These are phyloP conservation scores for Phoebastria nigripes DNA, from an alignment of 2,797 vertebrate genomes.

Conservation along the genomic window DNA sequence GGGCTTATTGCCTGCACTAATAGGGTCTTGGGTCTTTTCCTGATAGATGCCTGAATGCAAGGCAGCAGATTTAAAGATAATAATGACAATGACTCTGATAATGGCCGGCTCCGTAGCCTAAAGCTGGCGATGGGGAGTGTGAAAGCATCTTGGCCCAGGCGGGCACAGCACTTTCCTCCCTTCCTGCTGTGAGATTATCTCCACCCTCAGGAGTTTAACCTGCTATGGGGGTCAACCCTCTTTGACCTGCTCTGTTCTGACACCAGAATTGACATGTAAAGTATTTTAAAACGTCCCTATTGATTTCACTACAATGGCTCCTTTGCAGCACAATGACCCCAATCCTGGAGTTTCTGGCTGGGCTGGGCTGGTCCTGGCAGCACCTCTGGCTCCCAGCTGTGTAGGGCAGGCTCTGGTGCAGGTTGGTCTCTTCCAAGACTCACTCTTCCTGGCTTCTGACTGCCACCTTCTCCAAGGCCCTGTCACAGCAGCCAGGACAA, in stretches of 20 bases:
- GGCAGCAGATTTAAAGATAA: conserved; percentile 71
- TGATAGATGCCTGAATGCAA: conserved; percentile 70
- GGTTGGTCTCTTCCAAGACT: not conserved
- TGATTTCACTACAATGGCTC: conserved; percentile 21
- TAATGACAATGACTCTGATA: conserved; percentile 75
- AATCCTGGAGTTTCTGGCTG: not conserved
- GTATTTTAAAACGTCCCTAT: conserved; percentile 2
- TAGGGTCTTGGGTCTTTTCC: conserved; percentile 57
- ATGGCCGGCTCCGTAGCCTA: conserved; percentile 61
- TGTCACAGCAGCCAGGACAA: not conserved
- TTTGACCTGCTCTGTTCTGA: conserved; percentile 46
- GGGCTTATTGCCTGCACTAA: conserved; percentile 52
- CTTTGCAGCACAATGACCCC: conserved; percentile 8
- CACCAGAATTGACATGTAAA: conserved; percentile 59
- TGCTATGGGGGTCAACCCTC: conserved; percentile 12
- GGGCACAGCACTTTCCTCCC: conserved; percentile 47
- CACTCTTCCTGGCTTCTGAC: not conserved
- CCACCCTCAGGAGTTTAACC: conserved; percentile 63
- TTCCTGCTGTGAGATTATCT: conserved; percentile 64
- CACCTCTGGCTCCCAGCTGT: not conserved
- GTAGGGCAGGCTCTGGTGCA: not conserved
- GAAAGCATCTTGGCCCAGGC: conserved; percentile 29
- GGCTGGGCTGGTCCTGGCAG: not conserved
- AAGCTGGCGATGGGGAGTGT: conserved; percentile 14
- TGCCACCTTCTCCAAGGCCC: not conserved